These are phyloP conservation scores for Xiphophorus couchianus DNA, from an alignment of 2,113 vertebrate species.

Conservation along the genomic window DNA sequence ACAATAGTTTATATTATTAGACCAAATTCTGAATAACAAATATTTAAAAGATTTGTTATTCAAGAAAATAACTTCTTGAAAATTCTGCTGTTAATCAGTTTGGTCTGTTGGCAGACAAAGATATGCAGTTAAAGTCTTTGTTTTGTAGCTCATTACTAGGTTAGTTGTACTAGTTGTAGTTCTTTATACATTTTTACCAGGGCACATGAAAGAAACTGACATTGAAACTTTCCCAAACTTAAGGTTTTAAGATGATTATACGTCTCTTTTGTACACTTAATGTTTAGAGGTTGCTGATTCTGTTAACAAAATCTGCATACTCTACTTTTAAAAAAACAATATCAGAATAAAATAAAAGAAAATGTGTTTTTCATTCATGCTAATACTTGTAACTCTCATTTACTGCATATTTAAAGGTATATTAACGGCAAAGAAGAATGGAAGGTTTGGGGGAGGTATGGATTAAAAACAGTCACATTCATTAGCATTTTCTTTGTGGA, in stretches of 20 bases:
- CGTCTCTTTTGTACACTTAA: not conserved
- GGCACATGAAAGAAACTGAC: not conserved
- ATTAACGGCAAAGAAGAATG: constrained; percentile 11
- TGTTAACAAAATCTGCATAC: not conserved
- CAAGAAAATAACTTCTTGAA: too few species aligned
- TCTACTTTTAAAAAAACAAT: not conserved
- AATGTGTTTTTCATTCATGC: not conserved
- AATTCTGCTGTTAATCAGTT: not conserved
- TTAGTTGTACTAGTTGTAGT: not conserved
- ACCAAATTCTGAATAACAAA: too few species aligned
- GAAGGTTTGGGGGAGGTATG: constrained; percentile 12
- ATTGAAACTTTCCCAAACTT: not conserved
- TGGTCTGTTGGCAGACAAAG: not conserved
- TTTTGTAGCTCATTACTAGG: not conserved
- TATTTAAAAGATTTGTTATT: too few species aligned
- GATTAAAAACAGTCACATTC: constrained; percentile 62
- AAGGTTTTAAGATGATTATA: not conserved
- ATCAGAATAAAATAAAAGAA: not conserved
- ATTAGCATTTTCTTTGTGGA: constrained; percentile 67
- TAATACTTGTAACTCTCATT: constrained; percentile 3
- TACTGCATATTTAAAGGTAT: constrained; percentile 14
- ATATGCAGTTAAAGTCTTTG: not conserved
- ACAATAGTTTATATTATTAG: too few species aligned
- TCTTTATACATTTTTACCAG: not conserved
- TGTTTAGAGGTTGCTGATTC: not conserved